phyloP scores from a whole-genome alignment of 2,888 invertebrate genomes.

The Elmis aenea region DNA sequence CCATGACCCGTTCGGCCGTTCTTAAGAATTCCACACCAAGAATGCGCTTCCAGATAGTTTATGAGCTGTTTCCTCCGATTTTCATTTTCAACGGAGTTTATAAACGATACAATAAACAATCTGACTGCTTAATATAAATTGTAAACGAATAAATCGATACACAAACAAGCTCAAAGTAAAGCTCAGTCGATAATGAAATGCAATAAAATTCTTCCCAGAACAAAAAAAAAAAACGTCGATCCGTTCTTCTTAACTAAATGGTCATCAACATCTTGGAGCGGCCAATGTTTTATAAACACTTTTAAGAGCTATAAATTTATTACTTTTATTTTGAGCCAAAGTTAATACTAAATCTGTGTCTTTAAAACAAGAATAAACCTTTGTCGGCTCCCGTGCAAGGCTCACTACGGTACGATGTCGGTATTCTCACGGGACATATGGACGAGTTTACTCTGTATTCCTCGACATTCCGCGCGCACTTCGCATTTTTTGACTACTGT shows the following conservation, averaged over 20 bases:
- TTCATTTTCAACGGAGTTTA: too few relatives aligned
- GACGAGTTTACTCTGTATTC: slow-evolving; percentile 29
- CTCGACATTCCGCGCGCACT: slow-evolving; percentile 35
- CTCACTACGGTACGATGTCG: slow-evolving; percentile 21
- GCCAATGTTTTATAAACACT: slow-evolving; percentile 45
- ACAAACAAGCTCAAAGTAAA: too few relatives aligned
- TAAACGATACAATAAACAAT: too few relatives aligned
- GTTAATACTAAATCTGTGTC: slow-evolving; percentile 47
- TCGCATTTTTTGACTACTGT: slow-evolving; percentile 46
- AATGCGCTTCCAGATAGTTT: too few relatives aligned
- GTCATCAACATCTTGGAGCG: slow-evolving; percentile 38
- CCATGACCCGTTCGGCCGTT: too few relatives aligned
- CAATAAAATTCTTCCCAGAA: background rate
- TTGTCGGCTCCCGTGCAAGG: slow-evolving; percentile 40
- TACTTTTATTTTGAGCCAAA: slow-evolving; percentile 41
- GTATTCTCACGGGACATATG: slow-evolving; percentile 25
- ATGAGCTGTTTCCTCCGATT: too few relatives aligned
- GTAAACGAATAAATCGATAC: too few relatives aligned
- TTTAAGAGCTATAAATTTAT: slow-evolving; percentile 44
- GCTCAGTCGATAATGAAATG: too few relatives aligned
- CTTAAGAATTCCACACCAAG: too few relatives aligned
- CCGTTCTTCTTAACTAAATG: slow-evolving; percentile 32
- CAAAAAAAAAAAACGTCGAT: slow-evolving; percentile 1
- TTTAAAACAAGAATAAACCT: slow-evolving; percentile 40
- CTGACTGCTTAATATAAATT: too few relatives aligned